Evolutionary conservation across 1,140 invertebrate genomes (phyloP), one percentile per base, ranked within the genome.

Genomic region (Drosophila kurseongensis): DNA sequence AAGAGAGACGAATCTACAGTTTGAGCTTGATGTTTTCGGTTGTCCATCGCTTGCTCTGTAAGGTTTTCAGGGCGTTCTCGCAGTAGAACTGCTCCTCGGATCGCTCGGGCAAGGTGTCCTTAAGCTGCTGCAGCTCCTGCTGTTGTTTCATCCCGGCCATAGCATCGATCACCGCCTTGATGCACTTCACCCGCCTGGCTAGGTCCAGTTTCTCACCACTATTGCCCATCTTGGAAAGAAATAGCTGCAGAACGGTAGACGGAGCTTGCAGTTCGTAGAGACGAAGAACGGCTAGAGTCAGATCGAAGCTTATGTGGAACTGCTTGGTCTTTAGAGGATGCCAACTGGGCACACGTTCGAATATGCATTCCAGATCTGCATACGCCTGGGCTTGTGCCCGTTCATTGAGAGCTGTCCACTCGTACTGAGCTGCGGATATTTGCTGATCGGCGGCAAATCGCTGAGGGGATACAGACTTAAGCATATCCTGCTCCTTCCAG

Each of bases 351-450:
- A 88, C 72, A 4, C 91, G 91, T 67, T 92, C 91, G 35, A 92
- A 92, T n/a, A 92, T 83, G 52, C 75, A 74, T 47, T 91, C 88
- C 35, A 92, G 55, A 52, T 92, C 92, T 0, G 66, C 84, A 59
- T 92, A 92, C 1, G 91, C 91, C 48, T 92, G 91, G 0, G 86
- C 67, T n/a, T 75, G 80, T 0, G 84, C 80, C 6, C 92, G 60
- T n/a, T 92, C 91, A 55, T 91, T 92, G 2, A 92, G 41, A 0
- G 90, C 88, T 1, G 91, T 88, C 92, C 92, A 92, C 58, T 92
- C 92, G 40, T 91, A 92, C 65, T 92, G 91, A 1, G 90, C 71
- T 2, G 79, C 18, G 7, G 86, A 82, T 29, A 92, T 91, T 47
- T 92, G 83, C 58, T 81, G 83, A 8, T 91, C 90, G 8, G 83